Conservation (phyloP, 2,888 invertebrate species). For the Melanargia galathea region DNA sequence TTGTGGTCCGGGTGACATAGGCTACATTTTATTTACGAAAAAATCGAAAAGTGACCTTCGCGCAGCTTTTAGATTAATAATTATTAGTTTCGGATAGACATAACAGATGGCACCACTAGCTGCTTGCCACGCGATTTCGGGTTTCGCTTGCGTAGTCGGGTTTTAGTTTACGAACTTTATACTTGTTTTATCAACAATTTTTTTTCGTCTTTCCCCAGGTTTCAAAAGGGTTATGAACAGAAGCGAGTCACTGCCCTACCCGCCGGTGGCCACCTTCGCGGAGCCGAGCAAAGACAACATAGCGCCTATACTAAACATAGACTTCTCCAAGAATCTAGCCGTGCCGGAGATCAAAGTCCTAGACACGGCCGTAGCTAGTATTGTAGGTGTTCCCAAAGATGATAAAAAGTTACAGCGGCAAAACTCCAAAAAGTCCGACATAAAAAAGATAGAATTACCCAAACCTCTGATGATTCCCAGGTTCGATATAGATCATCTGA, state of each 20-base stretch:
- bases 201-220: conserved; percentile 2
- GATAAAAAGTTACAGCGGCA: conserved; percentile 56
- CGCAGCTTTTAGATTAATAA: too few relatives aligned
- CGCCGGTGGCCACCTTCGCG: background rate
- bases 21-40: too few relatives aligned
- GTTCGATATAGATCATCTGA: conserved; percentile 64
- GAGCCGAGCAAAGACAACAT: conserved; percentile 34
- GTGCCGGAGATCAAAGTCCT: conserved; percentile 73
- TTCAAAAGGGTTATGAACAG: conserved; percentile 14
- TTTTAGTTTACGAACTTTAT: too few relatives aligned
- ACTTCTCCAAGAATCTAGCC: conserved; percentile 65
- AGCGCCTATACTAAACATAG: conserved; percentile 72
- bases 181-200: background rate
- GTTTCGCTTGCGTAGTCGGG: too few relatives aligned
- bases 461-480: conserved; percentile 49
- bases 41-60: too few relatives aligned
- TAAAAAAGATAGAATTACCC: conserved; percentile 54
- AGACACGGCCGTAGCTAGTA: conserved; percentile 54
- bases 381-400: conserved; percentile 51
- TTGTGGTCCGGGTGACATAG: too few relatives aligned
- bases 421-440: conserved; percentile 62
- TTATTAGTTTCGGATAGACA: too few relatives aligned
- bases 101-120: too few relatives aligned
- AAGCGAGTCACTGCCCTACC: background rate
- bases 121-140: too few relatives aligned